Evolutionary conservation across 2,797 vertebrate genomes (phyloP), one percentile per base, ranked within the genome.

Genomic region (Trematomus bernacchii): DNA sequence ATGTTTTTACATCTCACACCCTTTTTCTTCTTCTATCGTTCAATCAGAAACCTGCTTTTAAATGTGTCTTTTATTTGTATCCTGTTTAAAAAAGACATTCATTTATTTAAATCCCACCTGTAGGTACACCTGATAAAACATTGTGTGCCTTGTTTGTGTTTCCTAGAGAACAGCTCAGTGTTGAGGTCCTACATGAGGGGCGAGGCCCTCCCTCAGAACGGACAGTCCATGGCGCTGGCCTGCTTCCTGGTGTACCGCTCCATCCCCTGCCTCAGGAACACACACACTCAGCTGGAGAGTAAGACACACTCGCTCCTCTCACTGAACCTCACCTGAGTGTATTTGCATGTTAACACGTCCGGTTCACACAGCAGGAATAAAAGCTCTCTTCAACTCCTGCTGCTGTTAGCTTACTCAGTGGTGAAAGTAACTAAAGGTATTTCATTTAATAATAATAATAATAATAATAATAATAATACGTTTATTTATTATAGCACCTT

Each of bases 221-320:
- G 89, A 0, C 95, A 96, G 48, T 92, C 94, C 18, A 91, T 89
- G 84, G 94, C 95, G 94, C 86, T 99, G 90, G 96, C 98, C 59
- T 97, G 96, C 85, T 99, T 99, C 89, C 94, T 99, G 3, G 95
- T 98, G 47, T 99, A 98, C 90, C 96, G 98, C 83, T 96, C 97
- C 0, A 93, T 99, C 76, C 98, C 97, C 0, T 96, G 93, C 0
- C 95, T 95, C 0, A 93, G 86, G 53, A 96, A 95, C 82, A 91
- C 96, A 44, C 85, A 86, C 42, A 80, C 83, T 71, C 88, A 92
- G 66, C 87, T 95, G 71, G 89, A 94, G 69, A 93, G 94, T 95
- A 76, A 86, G 73, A 65, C 40, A 54, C 67, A 80, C 68, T 46
- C n/a, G 15, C 9, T 54, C 3, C 50, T 27, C 27, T 27, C 33